Evolutionary conservation across 1,140 invertebrate species (phyloP).

Genomic region (Polypedilum pembai): DNA sequence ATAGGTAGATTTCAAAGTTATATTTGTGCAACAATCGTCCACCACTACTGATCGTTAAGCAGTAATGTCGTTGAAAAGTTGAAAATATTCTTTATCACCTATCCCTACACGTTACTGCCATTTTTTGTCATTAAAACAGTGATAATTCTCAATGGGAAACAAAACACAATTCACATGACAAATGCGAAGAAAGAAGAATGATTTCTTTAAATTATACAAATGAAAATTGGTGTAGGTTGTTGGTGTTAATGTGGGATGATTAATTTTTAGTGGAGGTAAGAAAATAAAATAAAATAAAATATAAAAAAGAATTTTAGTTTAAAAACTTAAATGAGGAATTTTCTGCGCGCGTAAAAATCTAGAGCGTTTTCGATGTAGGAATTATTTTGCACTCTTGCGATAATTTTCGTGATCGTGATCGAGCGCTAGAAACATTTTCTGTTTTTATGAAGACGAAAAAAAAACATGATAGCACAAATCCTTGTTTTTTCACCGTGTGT

Average conservation of each 20-base stretch:
- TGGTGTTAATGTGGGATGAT: background rate
- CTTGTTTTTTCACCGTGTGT: conserved; percentile 10
- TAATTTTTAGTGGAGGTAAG: background rate
- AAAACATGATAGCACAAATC: background rate
- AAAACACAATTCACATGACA: conserved; percentile 12
- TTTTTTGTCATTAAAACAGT: background rate
- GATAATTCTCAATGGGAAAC: background rate
- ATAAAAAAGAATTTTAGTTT: too few species aligned
- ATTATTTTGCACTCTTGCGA: background rate
- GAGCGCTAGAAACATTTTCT: background rate
- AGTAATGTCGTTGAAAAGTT: background rate
- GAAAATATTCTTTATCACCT: background rate
- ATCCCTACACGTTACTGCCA: background rate
- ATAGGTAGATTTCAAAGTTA: conserved; percentile 23
- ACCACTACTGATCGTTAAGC: background rate
- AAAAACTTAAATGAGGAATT: too few species aligned
- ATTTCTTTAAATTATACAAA: background rate
- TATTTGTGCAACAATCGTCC: conserved; percentile 23
- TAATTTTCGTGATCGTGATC: background rate
- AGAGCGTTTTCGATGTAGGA: too few species aligned
- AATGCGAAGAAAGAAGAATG: conserved; percentile 17
- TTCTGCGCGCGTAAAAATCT: too few species aligned
- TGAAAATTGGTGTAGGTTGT: conserved; percentile 2
- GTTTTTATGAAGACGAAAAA: background rate
- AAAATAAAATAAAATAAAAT: too few species aligned